Base-by-base conservation (phyloP, 2,113 vertebrate genomes). In the Lipophrys pholis region DNA sequence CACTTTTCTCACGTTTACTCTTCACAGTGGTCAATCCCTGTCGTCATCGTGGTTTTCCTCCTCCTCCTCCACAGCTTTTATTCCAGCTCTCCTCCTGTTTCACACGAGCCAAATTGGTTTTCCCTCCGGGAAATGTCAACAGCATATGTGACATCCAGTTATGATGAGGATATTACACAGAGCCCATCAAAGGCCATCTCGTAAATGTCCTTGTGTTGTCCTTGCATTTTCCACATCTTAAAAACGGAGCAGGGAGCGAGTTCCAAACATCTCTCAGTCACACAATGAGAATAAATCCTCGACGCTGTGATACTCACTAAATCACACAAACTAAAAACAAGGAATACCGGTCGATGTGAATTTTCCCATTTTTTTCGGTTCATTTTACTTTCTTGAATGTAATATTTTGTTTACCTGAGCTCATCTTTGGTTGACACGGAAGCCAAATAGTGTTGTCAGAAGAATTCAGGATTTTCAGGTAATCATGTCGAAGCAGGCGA, bases 51-150 rank as follows among this genome's bases (percentile, higher is more conserved):
- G 35, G 46, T 12, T 45, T 14, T 17, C 36, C 49, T 11, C 48
- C 17, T 17, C 9, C 17, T 30, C 14, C 1, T 40, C 17, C 40
- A 7, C 40, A 54, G 43, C 62, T 82, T 60, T 77, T 73, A 56
- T 73, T 79, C 74, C 75, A 71, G 73, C 77, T 50, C 68, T 73
- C 69, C 64, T 58, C 87, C 73, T 72, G 78, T 86, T 90, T 84
- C 70, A 62, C 76, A 62, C 48, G 11, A n/a, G 74, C 67, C 82
- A 89, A 87, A 92, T 89, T 78, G 83, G 21, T 91, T 91, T 92
- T 86, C 80, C 87, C 88, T 87, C 73, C 38, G 80, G 86, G 71
- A 91, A 92, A 92, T 90, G 89, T 91, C 91, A 91, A 87, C 88
- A 82, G 82, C 84, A 76, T 87, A 64, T 87, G 84, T 89, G 84